These are phyloP conservation scores for Perithous albicinctus DNA, from an alignment of 2,888 invertebrate species.

Conservation along the genomic window DNA sequence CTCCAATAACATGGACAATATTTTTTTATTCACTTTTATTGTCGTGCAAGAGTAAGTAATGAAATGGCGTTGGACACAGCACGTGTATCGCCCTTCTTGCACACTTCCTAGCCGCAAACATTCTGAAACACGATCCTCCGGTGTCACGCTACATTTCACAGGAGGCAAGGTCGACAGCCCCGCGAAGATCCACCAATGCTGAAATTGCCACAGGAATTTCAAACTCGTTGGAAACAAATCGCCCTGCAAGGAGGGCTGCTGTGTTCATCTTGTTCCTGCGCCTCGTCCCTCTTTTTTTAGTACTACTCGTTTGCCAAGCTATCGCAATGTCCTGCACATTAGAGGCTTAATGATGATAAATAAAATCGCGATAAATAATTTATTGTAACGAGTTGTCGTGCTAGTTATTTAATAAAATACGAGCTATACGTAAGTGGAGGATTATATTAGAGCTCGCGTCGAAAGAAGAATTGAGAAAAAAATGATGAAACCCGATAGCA, in stretches of 20 bases:
- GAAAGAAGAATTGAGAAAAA: conserved; percentile 15
- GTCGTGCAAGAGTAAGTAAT: not conserved
- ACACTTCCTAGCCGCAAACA: conserved; percentile 47
- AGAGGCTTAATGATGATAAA: conserved; percentile 6
- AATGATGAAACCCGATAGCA: conserved; percentile 21
- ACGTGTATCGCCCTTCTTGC: conserved; percentile 1
- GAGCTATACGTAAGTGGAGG: not conserved
- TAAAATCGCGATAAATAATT: conserved; percentile 26
- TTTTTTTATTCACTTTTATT: not conserved
- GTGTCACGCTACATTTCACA: conserved; percentile 66
- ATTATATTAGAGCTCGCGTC: conserved; percentile 10
- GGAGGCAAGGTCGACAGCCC: conserved; percentile 61
- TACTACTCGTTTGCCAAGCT: not conserved
- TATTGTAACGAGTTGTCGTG: not conserved
- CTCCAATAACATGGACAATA: not conserved
- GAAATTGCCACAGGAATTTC: conserved; percentile 62
- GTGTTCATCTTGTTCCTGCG: conserved; percentile 1
- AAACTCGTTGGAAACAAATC: conserved; percentile 58
- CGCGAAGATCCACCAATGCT: conserved; percentile 33
- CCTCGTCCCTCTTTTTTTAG: not conserved
- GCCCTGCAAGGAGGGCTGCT: not conserved
- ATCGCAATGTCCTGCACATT: not conserved
- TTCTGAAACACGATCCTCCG: conserved; percentile 62
- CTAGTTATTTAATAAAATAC: conserved; percentile 1
- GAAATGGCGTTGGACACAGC: not conserved